Evolutionary conservation across 2,888 invertebrate species (phyloP).

Genomic region (Tupiocoris notatus): DNA sequence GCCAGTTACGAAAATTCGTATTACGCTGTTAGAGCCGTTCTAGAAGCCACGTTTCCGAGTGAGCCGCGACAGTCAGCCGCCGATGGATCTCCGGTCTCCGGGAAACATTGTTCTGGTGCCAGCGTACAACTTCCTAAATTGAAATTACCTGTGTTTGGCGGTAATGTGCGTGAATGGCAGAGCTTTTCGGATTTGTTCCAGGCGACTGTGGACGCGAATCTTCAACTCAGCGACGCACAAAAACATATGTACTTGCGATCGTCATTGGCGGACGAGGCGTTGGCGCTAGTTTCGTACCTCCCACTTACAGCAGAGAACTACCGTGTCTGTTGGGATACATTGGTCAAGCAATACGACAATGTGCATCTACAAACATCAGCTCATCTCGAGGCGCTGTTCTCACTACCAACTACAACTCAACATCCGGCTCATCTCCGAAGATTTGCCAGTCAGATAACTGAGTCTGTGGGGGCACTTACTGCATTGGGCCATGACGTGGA

Average conservation of each 20-base stretch:
- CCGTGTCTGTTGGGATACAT: no score
- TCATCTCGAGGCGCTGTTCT: no score
- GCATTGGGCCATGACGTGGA: conserved; percentile 11
- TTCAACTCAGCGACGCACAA: background rate
- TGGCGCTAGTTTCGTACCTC: background rate
- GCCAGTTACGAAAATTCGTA: no score
- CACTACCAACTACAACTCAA: background rate
- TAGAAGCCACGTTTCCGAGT: no score
- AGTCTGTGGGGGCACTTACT: background rate
- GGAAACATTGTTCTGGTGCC: no score
- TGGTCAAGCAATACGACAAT: no score
- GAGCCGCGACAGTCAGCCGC: no score
- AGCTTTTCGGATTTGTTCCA: conserved; percentile 3
- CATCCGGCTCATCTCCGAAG: background rate
- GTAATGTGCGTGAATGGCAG: conserved; percentile 8
- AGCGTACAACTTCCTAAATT: conserved; percentile 22
- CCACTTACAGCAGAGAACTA: conserved; percentile 12
- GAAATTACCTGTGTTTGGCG: conserved; percentile 16
- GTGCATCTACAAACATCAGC: no score
- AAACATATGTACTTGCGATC: background rate
- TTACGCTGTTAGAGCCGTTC: no score
- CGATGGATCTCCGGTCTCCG: no score
- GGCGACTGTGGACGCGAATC: background rate
- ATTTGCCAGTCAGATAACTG: background rate
- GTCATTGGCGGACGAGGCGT: background rate